A percentile compares a stretch with the other conserved stretches of the same genome.
Conservation (phyloP, 2,888 invertebrate species). For the Apomyelois bistriatella region DNA sequence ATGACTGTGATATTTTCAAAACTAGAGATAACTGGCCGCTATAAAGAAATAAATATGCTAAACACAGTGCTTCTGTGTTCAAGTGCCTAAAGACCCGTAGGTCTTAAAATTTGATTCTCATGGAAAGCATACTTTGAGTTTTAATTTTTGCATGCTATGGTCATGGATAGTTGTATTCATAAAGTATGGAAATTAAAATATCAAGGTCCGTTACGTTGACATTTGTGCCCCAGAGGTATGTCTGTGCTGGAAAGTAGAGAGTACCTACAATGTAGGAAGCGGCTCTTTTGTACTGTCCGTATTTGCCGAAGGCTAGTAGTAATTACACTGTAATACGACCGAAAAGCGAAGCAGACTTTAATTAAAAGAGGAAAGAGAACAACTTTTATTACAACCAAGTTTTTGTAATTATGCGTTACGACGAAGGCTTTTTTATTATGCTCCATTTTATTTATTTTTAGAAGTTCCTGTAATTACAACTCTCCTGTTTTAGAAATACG, state of each 20-base stretch:
- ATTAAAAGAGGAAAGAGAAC: slow-evolving; percentile 6
- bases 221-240: not conserved
- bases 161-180: too few relatives aligned
- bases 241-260: not conserved
- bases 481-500: not conserved
- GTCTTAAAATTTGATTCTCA: too few relatives aligned
- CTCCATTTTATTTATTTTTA: not conserved
- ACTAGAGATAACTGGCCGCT: too few relatives aligned
- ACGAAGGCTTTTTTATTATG: not conserved
- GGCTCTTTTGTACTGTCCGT: not conserved
- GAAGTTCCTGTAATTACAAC: not conserved
- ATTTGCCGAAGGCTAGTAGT: not conserved
- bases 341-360: slow-evolving; percentile 13
- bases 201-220: too few relatives aligned
- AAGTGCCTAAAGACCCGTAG: too few relatives aligned
- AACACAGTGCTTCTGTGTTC: too few relatives aligned
- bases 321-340: slow-evolving; percentile 14
- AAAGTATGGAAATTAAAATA: too few relatives aligned
- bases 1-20: too few relatives aligned
- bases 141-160: too few relatives aligned
- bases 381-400: slow-evolving; percentile 5
- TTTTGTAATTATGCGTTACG: slow-evolving; percentile 6
- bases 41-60: too few relatives aligned
- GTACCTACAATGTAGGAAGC: not conserved
- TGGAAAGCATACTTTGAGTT: too few relatives aligned